Conservation (phyloP, 2,113 vertebrate genomes). For the Carollia perspicillata region DNA sequence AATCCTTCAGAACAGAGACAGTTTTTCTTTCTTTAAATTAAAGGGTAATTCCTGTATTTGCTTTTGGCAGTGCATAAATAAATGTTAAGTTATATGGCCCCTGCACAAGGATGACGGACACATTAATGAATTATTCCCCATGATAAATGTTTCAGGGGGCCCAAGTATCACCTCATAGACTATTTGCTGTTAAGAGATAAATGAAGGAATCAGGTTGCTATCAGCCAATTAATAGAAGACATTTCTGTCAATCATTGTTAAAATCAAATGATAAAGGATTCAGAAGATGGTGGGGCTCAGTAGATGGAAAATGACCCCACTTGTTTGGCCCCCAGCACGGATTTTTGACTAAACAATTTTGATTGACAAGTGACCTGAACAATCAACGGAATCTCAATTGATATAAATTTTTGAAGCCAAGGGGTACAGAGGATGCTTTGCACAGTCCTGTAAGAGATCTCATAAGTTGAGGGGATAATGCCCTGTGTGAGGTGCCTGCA, state of each 20-base stretch:
- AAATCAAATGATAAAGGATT: neutral
- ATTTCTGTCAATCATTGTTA: neutral
- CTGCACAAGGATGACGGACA: neutral
- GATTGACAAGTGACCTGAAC: too few species aligned
- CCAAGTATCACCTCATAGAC: neutral
- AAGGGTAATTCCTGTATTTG: neutral
- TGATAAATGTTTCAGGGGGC: neutral
- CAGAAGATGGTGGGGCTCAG: too few species aligned
- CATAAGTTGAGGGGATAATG: too few species aligned
- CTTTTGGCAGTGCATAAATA: neutral
- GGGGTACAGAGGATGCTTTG: too few species aligned
- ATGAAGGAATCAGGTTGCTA: neutral
- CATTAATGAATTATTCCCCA: neutral
- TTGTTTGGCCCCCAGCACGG: too few species aligned
- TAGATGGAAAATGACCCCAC: too few species aligned
- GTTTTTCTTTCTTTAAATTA: slow-evolving; percentile 12
- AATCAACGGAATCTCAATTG: too few species aligned
- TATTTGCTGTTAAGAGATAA: neutral
- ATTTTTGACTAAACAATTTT: neutral
- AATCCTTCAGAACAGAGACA: neutral
- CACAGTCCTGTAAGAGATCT: too few species aligned
- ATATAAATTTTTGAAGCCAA: too few species aligned
- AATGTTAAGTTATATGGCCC: neutral
- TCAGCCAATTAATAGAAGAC: neutral
- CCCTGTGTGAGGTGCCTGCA: too few species aligned